Base-by-base conservation (phyloP, 2,888 invertebrate species). In the Glomeris marginata region DNA sequence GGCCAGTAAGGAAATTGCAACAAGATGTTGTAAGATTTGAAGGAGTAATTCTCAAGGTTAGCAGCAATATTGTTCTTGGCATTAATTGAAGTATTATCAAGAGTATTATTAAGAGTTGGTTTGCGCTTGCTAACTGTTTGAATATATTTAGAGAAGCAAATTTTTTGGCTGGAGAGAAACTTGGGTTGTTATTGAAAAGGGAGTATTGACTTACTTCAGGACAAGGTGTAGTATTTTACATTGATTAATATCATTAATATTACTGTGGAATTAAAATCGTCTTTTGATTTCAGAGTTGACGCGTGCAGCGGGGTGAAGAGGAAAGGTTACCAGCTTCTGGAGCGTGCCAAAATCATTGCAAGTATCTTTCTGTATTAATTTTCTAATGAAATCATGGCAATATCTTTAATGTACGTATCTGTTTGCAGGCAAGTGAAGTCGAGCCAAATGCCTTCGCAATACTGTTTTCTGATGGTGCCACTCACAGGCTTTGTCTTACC, bases 101-200 rank as follows among this genome's bases (percentile, higher is more conserved):
- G 13, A 35, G 10, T 35, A 11, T 10, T 35, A 35, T 11, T 35
- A 10, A 35, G 15, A 5, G 15, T 18, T 15, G 15, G 18, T 38
- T 35, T n/a, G 22, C 18, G 18, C 8, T 38, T 10, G 21, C 43
- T 15, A 34, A 20, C 1, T 40, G 6, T 48, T 41, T 5, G n/a
- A 11, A 2, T n/a, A 41, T 43, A 47, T 28, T 45, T 49, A 66
- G 66, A 66, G 76, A 49, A 74, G 75, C 1, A 63, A 77, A 36
- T 75, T 80, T 59, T 64, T 79, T 1, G 80, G 80, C 10, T 78
- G 77, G 76, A 73, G 76, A 58, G 71, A 74, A 1, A 69, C 76
- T 43, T 80, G 78, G 78, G 76, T 74, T 34, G 77, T 80, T 1
- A 62, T 80, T 1, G 80, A 80, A 57, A 71, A 78, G 54, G 80